Evolutionary conservation across 2,888 invertebrate genomes (phyloP).

Genomic region (Psococerastis gibbosa): DNA sequence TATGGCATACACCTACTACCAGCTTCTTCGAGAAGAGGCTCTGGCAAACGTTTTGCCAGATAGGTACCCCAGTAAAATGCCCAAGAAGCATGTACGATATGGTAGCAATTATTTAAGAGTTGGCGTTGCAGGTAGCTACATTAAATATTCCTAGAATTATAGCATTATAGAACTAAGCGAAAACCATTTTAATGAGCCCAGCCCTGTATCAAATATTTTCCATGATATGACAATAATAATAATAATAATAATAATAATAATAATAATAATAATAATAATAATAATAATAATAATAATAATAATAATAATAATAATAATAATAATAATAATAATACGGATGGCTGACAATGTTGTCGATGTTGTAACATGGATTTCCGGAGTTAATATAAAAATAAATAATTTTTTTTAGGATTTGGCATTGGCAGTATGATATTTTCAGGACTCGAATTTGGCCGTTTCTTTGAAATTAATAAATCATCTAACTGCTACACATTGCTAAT

Average conservation of each 20-base stretch:
- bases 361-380: too few species aligned
- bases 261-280: too few species aligned
- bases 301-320: too few species aligned
- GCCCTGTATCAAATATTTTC: too few species aligned
- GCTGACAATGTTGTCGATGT: too few species aligned
- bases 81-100: constrained; percentile 27
- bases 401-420: constrained; percentile 37
- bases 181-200: too few species aligned
- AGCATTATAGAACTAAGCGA: not conserved
- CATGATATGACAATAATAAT: too few species aligned
- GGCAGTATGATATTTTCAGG: constrained; percentile 55
- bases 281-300: too few species aligned
- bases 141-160: not conserved
- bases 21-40: constrained; percentile 14
- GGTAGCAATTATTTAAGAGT: constrained; percentile 43
- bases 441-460: constrained; percentile 46
- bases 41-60: not conserved
- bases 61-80: constrained; percentile 22
- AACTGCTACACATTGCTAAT: constrained; percentile 38
- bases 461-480: constrained; percentile 36
- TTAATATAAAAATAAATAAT: too few species aligned
- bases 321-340: too few species aligned
- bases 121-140: constrained; percentile 33
- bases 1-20: constrained; percentile 33
- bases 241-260: too few species aligned